Conservation (phyloP, 2,113 vertebrate species). For the Pao palembangensis region DNA sequence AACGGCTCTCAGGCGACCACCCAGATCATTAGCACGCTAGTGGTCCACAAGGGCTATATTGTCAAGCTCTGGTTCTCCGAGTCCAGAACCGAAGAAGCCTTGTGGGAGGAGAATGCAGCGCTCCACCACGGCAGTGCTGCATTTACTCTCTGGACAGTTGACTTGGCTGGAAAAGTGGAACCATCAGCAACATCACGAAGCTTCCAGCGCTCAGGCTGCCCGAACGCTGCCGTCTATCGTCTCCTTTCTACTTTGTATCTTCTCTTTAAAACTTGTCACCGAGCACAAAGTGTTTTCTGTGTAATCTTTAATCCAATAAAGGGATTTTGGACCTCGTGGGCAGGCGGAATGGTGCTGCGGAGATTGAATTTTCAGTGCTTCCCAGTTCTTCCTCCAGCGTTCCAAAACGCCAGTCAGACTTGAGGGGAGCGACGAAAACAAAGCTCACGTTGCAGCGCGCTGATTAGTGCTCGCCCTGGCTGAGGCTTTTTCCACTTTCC, state of each 20-base stretch:
- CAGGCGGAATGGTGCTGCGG: slow-evolving; percentile 29
- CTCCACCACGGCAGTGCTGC: too few species aligned
- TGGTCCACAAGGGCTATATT: too few species aligned
- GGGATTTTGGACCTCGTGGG: slow-evolving; percentile 8
- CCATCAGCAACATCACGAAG: too few species aligned
- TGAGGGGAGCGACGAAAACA: slow-evolving; percentile 13
- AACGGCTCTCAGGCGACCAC: too few species aligned
- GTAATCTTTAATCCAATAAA: slow-evolving; percentile 6
- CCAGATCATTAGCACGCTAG: too few species aligned
- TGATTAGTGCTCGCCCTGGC: slow-evolving; percentile 32
- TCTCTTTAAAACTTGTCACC: background rate
- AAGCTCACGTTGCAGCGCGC: slow-evolving; percentile 26
- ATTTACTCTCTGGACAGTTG: too few species aligned
- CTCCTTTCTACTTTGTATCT: background rate
- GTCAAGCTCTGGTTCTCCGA: too few species aligned
- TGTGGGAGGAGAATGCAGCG: too few species aligned
- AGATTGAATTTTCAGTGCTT: slow-evolving; percentile 46
- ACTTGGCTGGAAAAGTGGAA: too few species aligned
- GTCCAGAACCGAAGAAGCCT: too few species aligned
- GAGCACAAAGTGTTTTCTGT: slow-evolving; percentile 3
- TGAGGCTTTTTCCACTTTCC: slow-evolving; percentile 30
- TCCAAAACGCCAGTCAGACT: slow-evolving; percentile 54
- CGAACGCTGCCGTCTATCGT: background rate
- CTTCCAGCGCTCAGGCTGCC: too few species aligned
- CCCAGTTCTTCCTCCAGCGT: slow-evolving; percentile 36